phyloP scores from a whole-genome alignment of 1,140 invertebrate genomes.

The Lordiphosa collinella region DNA sequence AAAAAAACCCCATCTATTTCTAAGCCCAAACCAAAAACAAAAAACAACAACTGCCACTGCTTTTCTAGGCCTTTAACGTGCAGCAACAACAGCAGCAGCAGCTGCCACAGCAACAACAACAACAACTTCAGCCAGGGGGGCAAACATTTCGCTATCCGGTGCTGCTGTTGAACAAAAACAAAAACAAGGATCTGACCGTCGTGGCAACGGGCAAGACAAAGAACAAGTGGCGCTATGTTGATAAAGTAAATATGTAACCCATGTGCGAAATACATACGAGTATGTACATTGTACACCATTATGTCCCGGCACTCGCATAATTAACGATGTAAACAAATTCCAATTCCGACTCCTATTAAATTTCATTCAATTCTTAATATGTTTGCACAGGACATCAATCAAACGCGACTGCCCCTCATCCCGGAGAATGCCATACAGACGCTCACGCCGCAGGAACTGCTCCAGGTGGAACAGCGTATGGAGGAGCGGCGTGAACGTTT shows the following conservation, averaged over 20 bases:
- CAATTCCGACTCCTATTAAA: conserved; percentile 1
- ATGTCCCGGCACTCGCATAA: conserved; percentile 38
- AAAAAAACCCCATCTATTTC: conserved; percentile 7
- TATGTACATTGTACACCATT: no score
- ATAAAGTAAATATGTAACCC: conserved; percentile 78
- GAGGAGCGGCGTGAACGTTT: conserved; percentile 80
- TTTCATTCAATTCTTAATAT: conserved; percentile 16
- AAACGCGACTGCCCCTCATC: conserved; percentile 69
- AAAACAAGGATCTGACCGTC: conserved; percentile 77
- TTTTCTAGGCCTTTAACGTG: conserved; percentile 68
- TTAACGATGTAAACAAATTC: conserved; percentile 45
- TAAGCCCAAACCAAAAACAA: conserved; percentile 7
- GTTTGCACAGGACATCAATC: conserved; percentile 68
- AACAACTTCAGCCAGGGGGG: conserved; percentile 43
- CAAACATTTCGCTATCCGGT: conserved; percentile 77
- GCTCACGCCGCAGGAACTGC: conserved; percentile 69
- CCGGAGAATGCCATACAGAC: conserved; percentile 73
- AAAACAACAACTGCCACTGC: conserved; percentile 46
- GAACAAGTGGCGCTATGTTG: conserved; percentile 79
- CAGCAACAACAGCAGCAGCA: conserved; percentile 32
- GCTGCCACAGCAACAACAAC: conserved; percentile 21
- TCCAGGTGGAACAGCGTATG: conserved; percentile 81
- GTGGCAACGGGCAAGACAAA: conserved; percentile 76
- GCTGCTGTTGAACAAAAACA: conserved; percentile 74
- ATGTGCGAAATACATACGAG: conserved; percentile 5